Conservation (phyloP, 2,888 invertebrate genomes). For the Linnaemya vulpina region DNA sequence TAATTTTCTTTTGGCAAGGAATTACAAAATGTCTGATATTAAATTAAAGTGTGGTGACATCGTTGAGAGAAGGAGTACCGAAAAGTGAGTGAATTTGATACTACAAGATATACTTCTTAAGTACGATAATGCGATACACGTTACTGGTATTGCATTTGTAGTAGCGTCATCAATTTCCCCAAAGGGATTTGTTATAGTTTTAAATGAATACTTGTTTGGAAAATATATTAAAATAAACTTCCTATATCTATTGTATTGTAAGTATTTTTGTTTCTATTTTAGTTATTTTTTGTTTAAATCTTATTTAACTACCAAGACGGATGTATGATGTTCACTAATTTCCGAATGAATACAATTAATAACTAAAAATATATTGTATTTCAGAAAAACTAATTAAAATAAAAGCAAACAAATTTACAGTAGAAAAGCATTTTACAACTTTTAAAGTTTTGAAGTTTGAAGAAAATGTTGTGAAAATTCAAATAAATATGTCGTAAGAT, state of each 20-base stretch:
- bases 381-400: background rate
- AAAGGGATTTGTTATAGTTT: background rate
- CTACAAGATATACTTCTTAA: too few relatives aligned
- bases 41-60: too few relatives aligned
- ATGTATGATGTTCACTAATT: conserved; percentile 71
- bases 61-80: too few relatives aligned
- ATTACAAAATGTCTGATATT: too few relatives aligned
- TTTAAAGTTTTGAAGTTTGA: background rate
- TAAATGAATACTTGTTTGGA: background rate
- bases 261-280: conserved; percentile 23
- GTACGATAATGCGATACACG: too few relatives aligned
- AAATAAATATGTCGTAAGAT: too few relatives aligned
- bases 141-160: too few relatives aligned
- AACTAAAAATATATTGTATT: background rate
- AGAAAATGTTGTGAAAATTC: background rate
- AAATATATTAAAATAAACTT: background rate
- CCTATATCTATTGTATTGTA: conserved; percentile 36
- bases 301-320: conserved; percentile 71
- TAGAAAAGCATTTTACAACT: background rate
- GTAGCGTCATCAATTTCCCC: too few relatives aligned
- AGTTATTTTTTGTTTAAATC: conserved; percentile 39
- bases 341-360: conserved; percentile 39
- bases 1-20: too few relatives aligned
- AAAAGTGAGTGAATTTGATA: too few relatives aligned
- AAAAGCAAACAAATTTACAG: too few relatives aligned